A percentile compares a stretch with the other conserved stretches of the same genome.
Evolutionary conservation across 2,888 invertebrate genomes (phyloP).

Genomic region (Acleris literana): DNA sequence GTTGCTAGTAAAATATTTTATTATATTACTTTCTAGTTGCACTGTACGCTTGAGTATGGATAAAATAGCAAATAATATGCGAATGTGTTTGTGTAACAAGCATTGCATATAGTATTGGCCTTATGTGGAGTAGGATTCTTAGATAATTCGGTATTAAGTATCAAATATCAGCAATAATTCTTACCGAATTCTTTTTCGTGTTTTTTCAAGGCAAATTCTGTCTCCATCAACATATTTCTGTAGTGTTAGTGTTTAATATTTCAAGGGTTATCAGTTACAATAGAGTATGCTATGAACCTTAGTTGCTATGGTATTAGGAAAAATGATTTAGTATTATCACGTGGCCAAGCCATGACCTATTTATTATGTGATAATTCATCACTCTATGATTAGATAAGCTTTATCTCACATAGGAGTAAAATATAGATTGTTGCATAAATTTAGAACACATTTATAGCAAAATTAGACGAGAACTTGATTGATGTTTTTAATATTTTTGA

Average conservation of each 20-base stretch:
- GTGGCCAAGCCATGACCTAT: slow-evolving; percentile 36
- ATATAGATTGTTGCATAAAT: slow-evolving; percentile 2
- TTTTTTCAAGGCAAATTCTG: background rate
- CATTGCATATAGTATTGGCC: background rate
- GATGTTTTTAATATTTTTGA: slow-evolving; percentile 14
- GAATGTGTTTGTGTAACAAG: background rate
- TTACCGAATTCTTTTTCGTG: no score
- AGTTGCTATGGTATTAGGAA: slow-evolving; percentile 18
- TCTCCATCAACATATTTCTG: slow-evolving; percentile 2
- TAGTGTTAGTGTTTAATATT: background rate
- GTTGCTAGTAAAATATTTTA: no score
- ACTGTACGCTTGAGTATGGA: no score
- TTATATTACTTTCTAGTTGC: no score
- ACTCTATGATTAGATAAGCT: slow-evolving; percentile 26
- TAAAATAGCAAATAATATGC: no score
- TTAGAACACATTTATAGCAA: background rate
- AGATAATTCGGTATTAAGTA: no score
- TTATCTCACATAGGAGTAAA: slow-evolving; percentile 16
- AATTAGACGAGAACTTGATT: background rate
- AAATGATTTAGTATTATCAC: slow-evolving; percentile 19
- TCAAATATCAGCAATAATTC: no score
- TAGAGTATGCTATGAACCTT: slow-evolving; percentile 6
- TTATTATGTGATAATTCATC: slow-evolving; percentile 32
- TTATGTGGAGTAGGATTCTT: background rate
- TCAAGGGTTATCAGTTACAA: background rate